phyloP scores from a whole-genome alignment of 2,113 vertebrate genomes.

The Ictidomys tridecemlineatus region DNA sequence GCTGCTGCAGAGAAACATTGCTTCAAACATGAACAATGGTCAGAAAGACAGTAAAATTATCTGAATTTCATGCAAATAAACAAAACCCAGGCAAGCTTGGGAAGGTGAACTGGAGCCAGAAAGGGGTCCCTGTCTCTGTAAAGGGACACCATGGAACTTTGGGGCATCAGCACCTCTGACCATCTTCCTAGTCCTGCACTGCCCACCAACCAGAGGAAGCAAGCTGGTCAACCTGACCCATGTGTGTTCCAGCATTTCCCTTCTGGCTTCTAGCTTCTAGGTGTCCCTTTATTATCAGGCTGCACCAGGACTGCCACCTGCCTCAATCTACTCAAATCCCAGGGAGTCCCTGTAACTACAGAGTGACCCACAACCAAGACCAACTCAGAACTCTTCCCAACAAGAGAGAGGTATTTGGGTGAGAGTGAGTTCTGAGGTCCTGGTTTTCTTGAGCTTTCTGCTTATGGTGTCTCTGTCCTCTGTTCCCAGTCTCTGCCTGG shows the following conservation, averaged over 20 bases:
- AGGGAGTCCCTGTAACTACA: not conserved
- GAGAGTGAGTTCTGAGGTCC: not conserved
- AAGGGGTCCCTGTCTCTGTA: not conserved
- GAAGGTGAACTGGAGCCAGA: not conserved
- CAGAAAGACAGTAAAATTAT: not conserved
- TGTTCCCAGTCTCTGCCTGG: not conserved
- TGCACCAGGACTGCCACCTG: not conserved
- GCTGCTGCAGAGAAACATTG: not conserved
- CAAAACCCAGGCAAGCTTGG: not conserved
- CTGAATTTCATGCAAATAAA: constrained; percentile 33
- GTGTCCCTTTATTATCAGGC: not conserved
- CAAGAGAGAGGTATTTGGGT: not conserved
- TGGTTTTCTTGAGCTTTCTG: constrained; percentile 14
- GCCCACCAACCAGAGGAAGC: too few species aligned
- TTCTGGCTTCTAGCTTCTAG: not conserved
- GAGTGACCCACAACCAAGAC: not conserved
- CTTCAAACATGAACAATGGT: not conserved
- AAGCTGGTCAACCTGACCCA: not conserved
- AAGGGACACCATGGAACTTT: not conserved
- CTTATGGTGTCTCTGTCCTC: not conserved
- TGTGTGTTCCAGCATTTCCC: not conserved
- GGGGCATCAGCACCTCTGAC: not conserved
- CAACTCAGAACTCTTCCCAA: not conserved
- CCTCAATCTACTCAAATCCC: not conserved
- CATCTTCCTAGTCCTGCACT: not conserved